Evolutionary conservation across 2,113 vertebrate genomes (phyloP).

Genomic region (Boleophthalmus pectinirostris): DNA sequence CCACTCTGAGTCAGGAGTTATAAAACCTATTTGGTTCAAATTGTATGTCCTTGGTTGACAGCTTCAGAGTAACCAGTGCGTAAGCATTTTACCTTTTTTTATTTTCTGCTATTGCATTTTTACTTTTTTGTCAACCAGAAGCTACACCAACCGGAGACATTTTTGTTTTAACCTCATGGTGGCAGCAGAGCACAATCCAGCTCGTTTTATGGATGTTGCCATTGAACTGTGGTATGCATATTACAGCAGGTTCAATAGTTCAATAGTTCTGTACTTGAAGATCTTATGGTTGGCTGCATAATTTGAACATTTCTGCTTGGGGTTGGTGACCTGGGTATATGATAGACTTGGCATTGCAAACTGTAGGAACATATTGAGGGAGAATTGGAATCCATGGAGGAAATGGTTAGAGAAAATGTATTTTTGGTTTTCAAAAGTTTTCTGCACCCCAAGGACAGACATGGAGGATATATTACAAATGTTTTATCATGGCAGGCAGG

Average conservation of each 20-base stretch:
- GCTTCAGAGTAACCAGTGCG: neutral
- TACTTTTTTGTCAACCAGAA: neutral
- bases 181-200: neutral
- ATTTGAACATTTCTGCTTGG: neutral
- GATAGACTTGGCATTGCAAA: neutral
- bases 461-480: slow-evolving; percentile 25
- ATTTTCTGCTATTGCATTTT: neutral
- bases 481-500: slow-evolving; percentile 34
- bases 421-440: neutral
- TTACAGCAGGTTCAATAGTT: neutral
- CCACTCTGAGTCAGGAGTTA: neutral
- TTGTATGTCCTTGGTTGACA: neutral
- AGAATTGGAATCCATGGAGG: neutral
- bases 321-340: neutral
- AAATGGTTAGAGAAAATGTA: neutral
- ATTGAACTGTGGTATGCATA: neutral
- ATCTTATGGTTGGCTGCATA: neutral
- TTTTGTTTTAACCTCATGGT: neutral
- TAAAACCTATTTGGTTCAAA: too few species aligned
- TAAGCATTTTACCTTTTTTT: neutral
- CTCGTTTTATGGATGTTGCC: neutral
- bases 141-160: neutral
- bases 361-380: neutral
- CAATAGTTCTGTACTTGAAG: neutral
- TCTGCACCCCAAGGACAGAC: neutral